Conservation (phyloP, 1,140 invertebrate species). For the Cephus cinctus region DNA sequence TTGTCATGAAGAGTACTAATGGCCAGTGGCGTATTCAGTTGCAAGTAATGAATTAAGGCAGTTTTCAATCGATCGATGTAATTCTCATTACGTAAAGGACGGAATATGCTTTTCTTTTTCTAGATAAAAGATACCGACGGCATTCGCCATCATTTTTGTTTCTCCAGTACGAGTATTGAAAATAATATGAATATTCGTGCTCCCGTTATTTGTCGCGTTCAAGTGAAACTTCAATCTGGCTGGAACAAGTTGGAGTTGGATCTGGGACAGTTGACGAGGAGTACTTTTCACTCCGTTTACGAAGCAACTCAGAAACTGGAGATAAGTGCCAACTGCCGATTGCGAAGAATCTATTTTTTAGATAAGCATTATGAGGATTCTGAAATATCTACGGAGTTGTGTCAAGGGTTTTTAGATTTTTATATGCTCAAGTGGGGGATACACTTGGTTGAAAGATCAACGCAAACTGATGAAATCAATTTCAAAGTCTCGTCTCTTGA, state of each 20-base stretch:
- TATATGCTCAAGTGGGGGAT: slow-evolving; percentile 45
- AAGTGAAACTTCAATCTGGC: slow-evolving; percentile 22
- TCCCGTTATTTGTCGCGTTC: slow-evolving; percentile 12
- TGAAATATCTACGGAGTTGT: slow-evolving; percentile 29
- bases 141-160: slow-evolving; percentile 17
- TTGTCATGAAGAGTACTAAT: slow-evolving; percentile 33
- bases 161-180: slow-evolving; percentile 15
- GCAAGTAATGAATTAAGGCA: slow-evolving; percentile 22
- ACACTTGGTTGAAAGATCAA: slow-evolving; percentile 18
- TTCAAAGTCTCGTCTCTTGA: too few relatives aligned
- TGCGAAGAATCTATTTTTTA: slow-evolving; percentile 38
- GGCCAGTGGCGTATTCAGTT: slow-evolving; percentile 26
- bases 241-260: slow-evolving; percentile 44
- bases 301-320: slow-evolving; percentile 27
- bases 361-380: slow-evolving; percentile 33
- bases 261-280: slow-evolving; percentile 23
- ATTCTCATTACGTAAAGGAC: background rate
- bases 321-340: slow-evolving; percentile 34
- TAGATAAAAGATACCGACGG: slow-evolving; percentile 14
- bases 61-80: background rate
- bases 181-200: slow-evolving; percentile 10
- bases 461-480: slow-evolving; percentile 29
- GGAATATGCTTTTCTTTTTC: background rate
- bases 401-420: slow-evolving; percentile 31
- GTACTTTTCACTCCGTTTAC: slow-evolving; percentile 29